Evolutionary conservation across 64 coral and sea anemone species (phyloP), one percentile per base, ranked within the genome.

Genomic region (Anthopleura sola): DNA sequence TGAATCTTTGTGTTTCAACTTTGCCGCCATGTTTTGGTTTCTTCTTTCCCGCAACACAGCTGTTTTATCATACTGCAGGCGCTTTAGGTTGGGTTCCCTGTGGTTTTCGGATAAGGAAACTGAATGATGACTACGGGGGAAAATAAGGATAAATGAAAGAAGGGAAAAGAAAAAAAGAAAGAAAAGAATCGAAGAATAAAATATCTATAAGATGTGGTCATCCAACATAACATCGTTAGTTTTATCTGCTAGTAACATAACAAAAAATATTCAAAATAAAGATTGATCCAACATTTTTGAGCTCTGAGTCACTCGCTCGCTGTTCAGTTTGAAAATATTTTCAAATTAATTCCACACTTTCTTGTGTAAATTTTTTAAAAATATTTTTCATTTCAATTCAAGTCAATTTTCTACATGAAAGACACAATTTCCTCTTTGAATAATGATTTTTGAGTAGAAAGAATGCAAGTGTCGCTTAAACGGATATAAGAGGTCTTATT

Each of bases 11-110:
- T 56, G 29, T 20, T 83, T 60, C 50, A 83, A 24, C 31, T 83
- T 83, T 83, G 82, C 82, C 82, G 82, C 82, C 82, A 83, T 83
- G 76, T 79, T 83, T 83, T 83, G 26, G 18, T 57, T 56, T 24
- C 50, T 57, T 83, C 29, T 37, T 28, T 15, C 14, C 0, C 18
- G 29, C 20, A 60, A 83, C 24, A 83, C 82, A 49, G 82, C 82
- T 83, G 82, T n/a, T 19, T 37, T 23, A 3, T 11, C 16, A 48
- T 47, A 79, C n/a, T 26, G 76, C 31, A 12, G 76, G 76, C 76
- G 76, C 16, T 23, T 79, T 20, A 37, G 29, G 6, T 79, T 79
- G 76, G 76, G 76, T 20, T 44, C 31, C 76, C 76, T 79, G 76
- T 79, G 76, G 76, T 79, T 46, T 38, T 23, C 17, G 24, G 24